Conservation (phyloP, 2,797 vertebrate species). For the Rhabdophis nuchalis region DNA sequence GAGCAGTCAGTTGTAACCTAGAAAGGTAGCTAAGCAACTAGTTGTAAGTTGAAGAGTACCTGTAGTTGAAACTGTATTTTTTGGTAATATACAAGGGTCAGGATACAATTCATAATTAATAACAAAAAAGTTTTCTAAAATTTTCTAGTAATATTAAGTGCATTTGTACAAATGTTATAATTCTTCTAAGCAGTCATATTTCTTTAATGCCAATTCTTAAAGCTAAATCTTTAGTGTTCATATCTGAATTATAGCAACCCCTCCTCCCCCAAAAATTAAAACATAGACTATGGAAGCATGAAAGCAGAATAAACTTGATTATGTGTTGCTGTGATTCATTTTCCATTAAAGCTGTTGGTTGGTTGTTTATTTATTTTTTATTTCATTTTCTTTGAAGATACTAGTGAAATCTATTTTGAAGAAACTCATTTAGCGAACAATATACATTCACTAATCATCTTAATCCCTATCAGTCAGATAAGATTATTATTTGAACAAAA, state of each 20-base stretch:
- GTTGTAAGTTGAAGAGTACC: not conserved
- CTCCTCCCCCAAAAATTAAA: not conserved
- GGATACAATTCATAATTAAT: constrained; percentile 32
- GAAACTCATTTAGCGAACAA: constrained; percentile 32
- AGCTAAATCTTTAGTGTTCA: constrained; percentile 3
- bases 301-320: not conserved
- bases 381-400: constrained; percentile 24
- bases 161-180: constrained; percentile 8
- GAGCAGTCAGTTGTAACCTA: not conserved
- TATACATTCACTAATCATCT: constrained; percentile 42
- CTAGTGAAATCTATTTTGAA: constrained; percentile 34
- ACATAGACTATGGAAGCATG: not conserved
- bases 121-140: constrained; percentile 9
- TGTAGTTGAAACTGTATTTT: not conserved
- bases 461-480: constrained; percentile 45
- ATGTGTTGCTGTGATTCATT: not conserved
- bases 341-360: not conserved
- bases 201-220: constrained; percentile 6
- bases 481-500: constrained; percentile 38
- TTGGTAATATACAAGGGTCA: not conserved
- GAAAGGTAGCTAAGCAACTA: not conserved
- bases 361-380: not conserved
- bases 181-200: constrained; percentile 13
- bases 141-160: constrained; percentile 13
- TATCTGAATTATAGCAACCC: constrained; percentile 31